Evolutionary conservation across 2,888 invertebrate genomes (phyloP).

Genomic region (Argynnis bischoffii): DNA sequence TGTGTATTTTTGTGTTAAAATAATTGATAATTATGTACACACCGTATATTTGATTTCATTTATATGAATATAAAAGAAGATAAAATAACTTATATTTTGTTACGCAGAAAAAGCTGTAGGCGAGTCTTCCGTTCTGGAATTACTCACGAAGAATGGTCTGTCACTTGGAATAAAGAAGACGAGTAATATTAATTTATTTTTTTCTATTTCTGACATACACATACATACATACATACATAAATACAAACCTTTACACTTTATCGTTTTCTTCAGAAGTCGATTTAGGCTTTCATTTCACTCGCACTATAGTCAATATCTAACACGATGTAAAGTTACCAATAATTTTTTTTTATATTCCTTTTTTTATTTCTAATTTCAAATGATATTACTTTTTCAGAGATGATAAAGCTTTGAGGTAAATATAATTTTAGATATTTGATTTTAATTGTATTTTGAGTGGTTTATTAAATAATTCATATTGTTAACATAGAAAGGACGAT

Average conservation of each 20-base stretch:
- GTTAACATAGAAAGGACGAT: not conserved
- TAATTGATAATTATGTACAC: no score
- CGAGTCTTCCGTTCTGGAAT: constrained; percentile 74
- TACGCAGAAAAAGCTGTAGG: constrained; percentile 63
- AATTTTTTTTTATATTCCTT: not conserved
- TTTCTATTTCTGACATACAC: not conserved
- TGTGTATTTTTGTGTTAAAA: not conserved
- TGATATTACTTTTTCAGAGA: constrained; percentile 22
- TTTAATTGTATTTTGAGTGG: not conserved
- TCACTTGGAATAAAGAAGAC: constrained; percentile 62
- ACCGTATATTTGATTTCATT: not conserved
- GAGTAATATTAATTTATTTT: constrained; percentile 48
- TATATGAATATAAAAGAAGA: not conserved
- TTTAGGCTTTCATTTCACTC: no score
- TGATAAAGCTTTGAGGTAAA: constrained; percentile 31
- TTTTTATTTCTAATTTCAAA: not conserved
- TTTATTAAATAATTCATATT: not conserved
- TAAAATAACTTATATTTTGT: not conserved
- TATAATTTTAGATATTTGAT: not conserved
- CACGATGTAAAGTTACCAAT: no score
- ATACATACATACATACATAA: no score
- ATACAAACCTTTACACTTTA: no score
- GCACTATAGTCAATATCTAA: no score
- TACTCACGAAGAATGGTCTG: constrained; percentile 71
- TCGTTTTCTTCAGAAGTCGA: no score